Conservation (phyloP, 92 coral and sea anemone genomes). For the Metridium senile region DNA sequence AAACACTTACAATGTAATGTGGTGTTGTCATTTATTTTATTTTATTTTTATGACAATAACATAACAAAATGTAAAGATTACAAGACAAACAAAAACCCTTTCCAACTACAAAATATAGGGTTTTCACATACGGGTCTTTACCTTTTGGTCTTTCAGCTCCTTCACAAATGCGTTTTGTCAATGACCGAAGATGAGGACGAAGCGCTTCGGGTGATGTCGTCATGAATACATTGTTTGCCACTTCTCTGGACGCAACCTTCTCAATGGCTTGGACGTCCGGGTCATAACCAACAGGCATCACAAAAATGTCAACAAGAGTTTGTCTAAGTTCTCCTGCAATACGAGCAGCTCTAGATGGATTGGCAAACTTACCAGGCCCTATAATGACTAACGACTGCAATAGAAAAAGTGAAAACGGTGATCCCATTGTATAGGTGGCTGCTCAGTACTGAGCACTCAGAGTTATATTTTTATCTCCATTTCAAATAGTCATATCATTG, state of each 20-base stretch:
- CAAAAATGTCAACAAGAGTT: slow-evolving; percentile 55
- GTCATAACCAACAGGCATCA: slow-evolving; percentile 51
- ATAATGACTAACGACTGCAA: slow-evolving; percentile 57
- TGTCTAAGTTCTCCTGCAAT: slow-evolving; percentile 43
- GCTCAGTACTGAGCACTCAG: no score
- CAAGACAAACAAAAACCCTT: no score
- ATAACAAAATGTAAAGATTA: no score
- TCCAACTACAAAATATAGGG: no score
- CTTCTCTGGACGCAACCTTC: slow-evolving; percentile 48
- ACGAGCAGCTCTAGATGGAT: slow-evolving; percentile 36
- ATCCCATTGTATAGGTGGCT: background rate
- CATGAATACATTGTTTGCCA: slow-evolving; percentile 65
- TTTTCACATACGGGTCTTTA: no score
- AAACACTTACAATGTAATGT: no score
- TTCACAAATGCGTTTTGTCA: slow-evolving; percentile 55
- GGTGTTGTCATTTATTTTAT: no score
- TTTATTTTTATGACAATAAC: no score
- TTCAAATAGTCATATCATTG: no score
- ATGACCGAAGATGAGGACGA: slow-evolving; percentile 48
- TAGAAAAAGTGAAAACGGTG: background rate
- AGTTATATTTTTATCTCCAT: no score
- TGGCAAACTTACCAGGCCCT: slow-evolving; percentile 52
- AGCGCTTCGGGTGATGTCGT: slow-evolving; percentile 65
- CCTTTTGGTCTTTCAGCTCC: slow-evolving; percentile 56
- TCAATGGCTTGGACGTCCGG: slow-evolving; percentile 57